Percentiles rank a stretch among this genome's conserved stretches.
phyloP scores from a whole-genome alignment of 2,797 vertebrate species.

The Pseudochirops corinnae region DNA sequence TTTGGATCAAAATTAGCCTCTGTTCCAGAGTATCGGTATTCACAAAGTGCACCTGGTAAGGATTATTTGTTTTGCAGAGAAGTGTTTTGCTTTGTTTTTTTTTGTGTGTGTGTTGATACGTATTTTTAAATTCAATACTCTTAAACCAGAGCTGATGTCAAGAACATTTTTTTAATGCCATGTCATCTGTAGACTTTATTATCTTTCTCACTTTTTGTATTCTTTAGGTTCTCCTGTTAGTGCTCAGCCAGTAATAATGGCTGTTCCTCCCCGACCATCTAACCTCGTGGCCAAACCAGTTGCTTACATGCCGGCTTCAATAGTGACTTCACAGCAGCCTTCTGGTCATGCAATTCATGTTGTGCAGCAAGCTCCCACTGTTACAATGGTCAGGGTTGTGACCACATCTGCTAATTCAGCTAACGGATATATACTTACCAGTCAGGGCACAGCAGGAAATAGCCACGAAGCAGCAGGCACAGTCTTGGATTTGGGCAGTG shows the following conservation, averaged over 20 bases:
- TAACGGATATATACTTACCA: constrained; percentile 93
- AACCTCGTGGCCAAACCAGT: constrained; percentile 91
- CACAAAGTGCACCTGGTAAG: constrained; percentile 97
- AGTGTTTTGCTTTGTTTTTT: not conserved
- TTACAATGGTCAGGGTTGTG: constrained; percentile 96
- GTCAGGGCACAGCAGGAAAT: constrained; percentile 82
- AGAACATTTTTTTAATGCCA: not conserved
- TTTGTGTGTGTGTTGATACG: not conserved
- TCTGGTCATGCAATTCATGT: constrained; percentile 93
- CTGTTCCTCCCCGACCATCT: constrained; percentile 90
- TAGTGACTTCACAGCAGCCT: constrained; percentile 89
- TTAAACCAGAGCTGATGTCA: not conserved
- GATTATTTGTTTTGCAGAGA: constrained; percentile 1
- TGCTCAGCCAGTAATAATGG: constrained; percentile 95
- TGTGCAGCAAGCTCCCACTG: constrained; percentile 92
- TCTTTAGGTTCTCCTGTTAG: constrained; percentile 94
- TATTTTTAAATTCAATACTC: not conserved
- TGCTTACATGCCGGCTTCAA: constrained; percentile 92
- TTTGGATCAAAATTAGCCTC: constrained; percentile 94
- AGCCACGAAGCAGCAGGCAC: constrained; percentile 86
- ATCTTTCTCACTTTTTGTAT: not conserved
- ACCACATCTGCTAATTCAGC: constrained; percentile 90
- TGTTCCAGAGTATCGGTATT: constrained; percentile 96
- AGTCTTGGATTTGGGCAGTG: constrained; percentile 86
- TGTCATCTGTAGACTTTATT: not conserved